Conservation (phyloP, 2,797 vertebrate species). For the Phaenicophaeus curvirostris region DNA sequence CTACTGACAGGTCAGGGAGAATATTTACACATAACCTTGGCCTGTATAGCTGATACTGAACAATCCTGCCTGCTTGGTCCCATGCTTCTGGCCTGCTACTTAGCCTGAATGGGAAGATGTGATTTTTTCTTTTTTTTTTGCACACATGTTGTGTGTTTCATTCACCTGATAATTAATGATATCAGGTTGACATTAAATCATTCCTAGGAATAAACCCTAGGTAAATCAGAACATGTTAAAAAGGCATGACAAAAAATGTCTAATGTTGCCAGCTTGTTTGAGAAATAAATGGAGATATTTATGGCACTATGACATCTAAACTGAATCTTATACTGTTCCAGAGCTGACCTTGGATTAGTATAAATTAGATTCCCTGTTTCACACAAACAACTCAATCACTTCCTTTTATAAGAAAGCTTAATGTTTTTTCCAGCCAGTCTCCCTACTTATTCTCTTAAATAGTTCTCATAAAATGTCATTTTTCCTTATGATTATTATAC, state of each 20-base stretch:
- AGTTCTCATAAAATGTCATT: not conserved
- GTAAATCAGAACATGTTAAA: not conserved
- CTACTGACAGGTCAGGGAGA: not conserved
- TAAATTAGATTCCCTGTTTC: not conserved
- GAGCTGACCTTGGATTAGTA: not conserved
- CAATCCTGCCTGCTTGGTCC: not conserved
- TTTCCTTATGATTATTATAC: conserved; percentile 11
- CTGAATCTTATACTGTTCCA: not conserved
- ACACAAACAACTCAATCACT: not conserved
- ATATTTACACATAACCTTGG: not conserved
- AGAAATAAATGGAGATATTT: not conserved
- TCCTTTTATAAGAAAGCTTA: not conserved
- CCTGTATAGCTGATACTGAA: not conserved
- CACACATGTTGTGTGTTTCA: not conserved
- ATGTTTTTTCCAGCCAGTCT: not conserved
- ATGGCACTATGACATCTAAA: not conserved
- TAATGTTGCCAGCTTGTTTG: not conserved
- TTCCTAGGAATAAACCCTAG: not conserved
- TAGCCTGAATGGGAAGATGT: not conserved
- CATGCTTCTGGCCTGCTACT: not conserved
- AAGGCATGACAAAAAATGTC: not conserved
- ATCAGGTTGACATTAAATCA: not conserved
- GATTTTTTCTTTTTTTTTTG: not conserved
- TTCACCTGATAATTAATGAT: not conserved
- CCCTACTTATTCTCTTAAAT: not conserved